Percentiles rank a stretch among this genome's conserved stretches.
Conservation (phyloP, 2,888 invertebrate genomes). For the Tipula vernalis region DNA sequence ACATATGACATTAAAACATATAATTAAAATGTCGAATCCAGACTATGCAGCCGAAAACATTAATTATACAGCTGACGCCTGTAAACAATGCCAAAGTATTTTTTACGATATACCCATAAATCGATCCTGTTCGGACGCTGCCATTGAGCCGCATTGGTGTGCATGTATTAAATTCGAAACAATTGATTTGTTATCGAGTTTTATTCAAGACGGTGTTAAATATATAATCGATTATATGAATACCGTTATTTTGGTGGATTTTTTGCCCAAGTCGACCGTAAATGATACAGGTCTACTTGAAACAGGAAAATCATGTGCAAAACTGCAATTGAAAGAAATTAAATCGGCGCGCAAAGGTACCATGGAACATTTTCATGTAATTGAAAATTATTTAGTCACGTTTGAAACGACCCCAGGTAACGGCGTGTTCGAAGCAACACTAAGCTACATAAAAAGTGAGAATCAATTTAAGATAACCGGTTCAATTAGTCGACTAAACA, state of each 20-base stretch:
- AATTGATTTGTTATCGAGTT: slow-evolving; percentile 35
- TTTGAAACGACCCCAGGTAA: slow-evolving; percentile 55
- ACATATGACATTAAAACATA: slow-evolving; percentile 54
- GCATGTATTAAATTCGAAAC: slow-evolving; percentile 51
- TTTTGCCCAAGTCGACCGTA: neutral
- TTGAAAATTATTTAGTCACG: slow-evolving; percentile 38
- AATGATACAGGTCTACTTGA: neutral
- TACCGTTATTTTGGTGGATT: neutral
- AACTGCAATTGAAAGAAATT: slow-evolving; percentile 41
- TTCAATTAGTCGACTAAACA: slow-evolving; percentile 46
- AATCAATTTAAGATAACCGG: slow-evolving; percentile 40
- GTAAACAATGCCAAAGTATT: slow-evolving; percentile 51
- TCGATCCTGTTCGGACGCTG: slow-evolving; percentile 55
- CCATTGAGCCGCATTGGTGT: slow-evolving; percentile 63
- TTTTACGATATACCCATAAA: slow-evolving; percentile 44
- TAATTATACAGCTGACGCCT: slow-evolving; percentile 34
- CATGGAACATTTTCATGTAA: neutral
- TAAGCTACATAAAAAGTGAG: slow-evolving; percentile 34
- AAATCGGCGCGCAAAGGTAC: slow-evolving; percentile 37
- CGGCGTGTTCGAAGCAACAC: slow-evolving; percentile 57
- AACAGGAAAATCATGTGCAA: slow-evolving; percentile 34
- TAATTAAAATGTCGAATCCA: slow-evolving; percentile 37
- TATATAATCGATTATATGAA: slow-evolving; percentile 29
- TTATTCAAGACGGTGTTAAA: slow-evolving; percentile 41
- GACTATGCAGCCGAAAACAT: slow-evolving; percentile 13